These are phyloP conservation scores for Gallinago undulata DNA, from an alignment of 2,113 vertebrate genomes.

Conservation along the genomic window DNA sequence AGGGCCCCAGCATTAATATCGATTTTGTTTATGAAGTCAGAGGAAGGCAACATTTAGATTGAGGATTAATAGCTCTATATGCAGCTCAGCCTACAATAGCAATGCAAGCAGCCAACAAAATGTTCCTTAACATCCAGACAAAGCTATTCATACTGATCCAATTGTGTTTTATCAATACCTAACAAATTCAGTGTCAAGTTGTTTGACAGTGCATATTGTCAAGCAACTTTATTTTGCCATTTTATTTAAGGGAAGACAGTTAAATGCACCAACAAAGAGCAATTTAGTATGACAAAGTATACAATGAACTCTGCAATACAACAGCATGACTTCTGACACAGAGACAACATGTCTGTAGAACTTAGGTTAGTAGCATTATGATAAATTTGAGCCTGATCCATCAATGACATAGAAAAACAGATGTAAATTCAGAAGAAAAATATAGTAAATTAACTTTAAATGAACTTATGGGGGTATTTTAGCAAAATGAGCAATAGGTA, in stretches of 20 bases:
- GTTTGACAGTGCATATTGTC: neutral
- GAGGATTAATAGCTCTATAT: neutral
- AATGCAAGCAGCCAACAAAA: constrained; percentile 28
- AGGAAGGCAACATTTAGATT: neutral
- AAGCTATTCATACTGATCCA: neutral
- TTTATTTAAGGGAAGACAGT: constrained; percentile 35
- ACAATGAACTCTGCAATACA: neutral
- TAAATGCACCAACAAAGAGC: constrained; percentile 33
- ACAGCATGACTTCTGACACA: neutral
- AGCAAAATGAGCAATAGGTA: neutral
- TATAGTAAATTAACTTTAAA: neutral
- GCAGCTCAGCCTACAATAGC: neutral
- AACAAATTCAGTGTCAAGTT: neutral
- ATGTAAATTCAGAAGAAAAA: neutral
- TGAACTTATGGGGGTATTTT: neutral
- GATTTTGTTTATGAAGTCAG: neutral
- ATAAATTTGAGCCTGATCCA: neutral
- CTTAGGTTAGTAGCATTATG: neutral
- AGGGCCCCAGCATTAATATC: neutral
- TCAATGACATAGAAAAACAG: neutral
- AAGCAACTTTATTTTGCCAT: neutral
- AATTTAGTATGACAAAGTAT: neutral
- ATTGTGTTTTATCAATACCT: neutral
- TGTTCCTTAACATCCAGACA: neutral
- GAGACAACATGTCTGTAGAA: neutral